Conservation (phyloP, 2,888 invertebrate species). For the Pocota personata region DNA sequence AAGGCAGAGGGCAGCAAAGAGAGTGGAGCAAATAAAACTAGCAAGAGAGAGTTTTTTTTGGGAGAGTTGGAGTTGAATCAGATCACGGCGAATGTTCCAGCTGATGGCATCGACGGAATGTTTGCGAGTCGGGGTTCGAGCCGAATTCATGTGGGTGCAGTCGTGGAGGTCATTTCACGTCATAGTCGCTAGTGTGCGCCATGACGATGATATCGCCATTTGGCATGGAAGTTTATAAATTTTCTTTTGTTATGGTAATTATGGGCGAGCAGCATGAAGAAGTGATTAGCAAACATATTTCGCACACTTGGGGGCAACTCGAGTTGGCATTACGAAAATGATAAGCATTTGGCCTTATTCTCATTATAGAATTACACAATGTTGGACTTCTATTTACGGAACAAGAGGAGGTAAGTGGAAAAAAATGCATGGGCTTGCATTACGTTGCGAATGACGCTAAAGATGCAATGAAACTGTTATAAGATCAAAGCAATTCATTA, state of each 20-base stretch:
- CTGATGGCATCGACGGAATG: slow-evolving; percentile 4
- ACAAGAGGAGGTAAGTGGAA: background rate
- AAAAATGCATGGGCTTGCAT: background rate
- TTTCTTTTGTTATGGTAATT: background rate
- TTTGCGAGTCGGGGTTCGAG: background rate
- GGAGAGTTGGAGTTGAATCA: background rate
- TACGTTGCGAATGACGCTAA: background rate
- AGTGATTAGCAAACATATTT: background rate
- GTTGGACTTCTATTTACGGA: background rate
- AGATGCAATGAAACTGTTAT: background rate
- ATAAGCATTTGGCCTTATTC: background rate
- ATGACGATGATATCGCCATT: background rate
- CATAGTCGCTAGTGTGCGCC: background rate
- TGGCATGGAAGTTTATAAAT: background rate
- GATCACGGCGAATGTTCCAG: background rate
- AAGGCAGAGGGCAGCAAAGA: background rate
- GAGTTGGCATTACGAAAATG: background rate
- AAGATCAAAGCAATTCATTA: too few species aligned
- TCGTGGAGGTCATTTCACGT: slow-evolving; percentile 35
- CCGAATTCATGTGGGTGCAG: slow-evolving; percentile 19
- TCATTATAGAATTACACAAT: background rate
- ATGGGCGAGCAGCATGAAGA: background rate
- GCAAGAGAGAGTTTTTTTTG: background rate
- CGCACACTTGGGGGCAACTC: background rate
- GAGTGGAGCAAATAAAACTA: background rate